phyloP scores from a whole-genome alignment of 1,140 invertebrate species.

The Trypoxylus dichotomus region DNA sequence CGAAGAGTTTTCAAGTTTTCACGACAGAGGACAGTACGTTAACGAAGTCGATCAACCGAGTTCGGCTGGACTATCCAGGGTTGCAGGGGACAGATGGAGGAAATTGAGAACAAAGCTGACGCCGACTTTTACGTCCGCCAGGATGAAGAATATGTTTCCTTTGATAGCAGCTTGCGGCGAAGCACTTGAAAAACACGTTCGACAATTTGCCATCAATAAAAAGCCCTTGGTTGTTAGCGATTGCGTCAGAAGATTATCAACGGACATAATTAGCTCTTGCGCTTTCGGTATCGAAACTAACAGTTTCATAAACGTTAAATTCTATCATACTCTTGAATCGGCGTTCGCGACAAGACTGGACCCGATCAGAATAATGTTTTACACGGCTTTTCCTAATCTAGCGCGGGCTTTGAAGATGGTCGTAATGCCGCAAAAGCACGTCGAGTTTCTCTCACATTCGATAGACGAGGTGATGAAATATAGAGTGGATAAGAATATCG shows the following conservation, averaged over 20 bases:
- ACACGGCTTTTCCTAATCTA: neutral
- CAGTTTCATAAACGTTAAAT: slow-evolving; percentile 56
- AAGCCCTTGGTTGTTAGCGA: slow-evolving; percentile 56
- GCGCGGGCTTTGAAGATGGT: neutral
- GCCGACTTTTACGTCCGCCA: slow-evolving; percentile 56
- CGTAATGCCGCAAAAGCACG: slow-evolving; percentile 20
- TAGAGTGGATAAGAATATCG: slow-evolving; percentile 53
- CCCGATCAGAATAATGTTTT: neutral
- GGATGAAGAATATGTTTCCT: slow-evolving; percentile 55
- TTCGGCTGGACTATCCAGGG: slow-evolving; percentile 53
- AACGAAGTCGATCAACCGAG: slow-evolving; percentile 54
- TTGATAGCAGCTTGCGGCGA: neutral
- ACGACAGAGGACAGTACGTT: slow-evolving; percentile 50
- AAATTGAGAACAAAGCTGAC: slow-evolving; percentile 52
- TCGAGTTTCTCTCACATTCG: slow-evolving; percentile 53
- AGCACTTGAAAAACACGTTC: neutral
- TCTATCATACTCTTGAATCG: slow-evolving; percentile 54
- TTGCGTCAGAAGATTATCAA: slow-evolving; percentile 56
- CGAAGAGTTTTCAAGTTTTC: slow-evolving; percentile 55
- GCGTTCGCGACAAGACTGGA: neutral
- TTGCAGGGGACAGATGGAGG: slow-evolving; percentile 55
- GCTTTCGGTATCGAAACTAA: slow-evolving; percentile 61
- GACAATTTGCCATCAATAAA: neutral
- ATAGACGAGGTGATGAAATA: slow-evolving; percentile 55
- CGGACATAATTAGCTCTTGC: slow-evolving; percentile 59